phyloP scores from a whole-genome alignment of 2,888 invertebrate genomes.

The Aspidiotus rigidus region DNA sequence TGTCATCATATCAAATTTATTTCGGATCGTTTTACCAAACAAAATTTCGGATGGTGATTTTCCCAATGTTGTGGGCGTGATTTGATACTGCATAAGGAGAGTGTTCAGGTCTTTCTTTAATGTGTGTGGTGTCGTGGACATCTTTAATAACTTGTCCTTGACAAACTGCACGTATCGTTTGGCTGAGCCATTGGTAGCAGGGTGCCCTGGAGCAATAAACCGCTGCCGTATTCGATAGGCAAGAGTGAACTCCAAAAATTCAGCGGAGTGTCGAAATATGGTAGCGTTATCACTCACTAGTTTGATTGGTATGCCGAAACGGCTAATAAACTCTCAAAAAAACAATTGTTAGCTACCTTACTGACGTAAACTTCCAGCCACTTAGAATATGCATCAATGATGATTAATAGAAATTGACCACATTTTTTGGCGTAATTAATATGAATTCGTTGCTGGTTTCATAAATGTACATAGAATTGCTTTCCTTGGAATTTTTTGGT shows the following conservation, averaged over 20 bases:
- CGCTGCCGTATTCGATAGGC: too few relatives aligned
- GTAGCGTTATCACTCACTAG: conserved; percentile 24
- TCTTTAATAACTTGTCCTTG: not conserved
- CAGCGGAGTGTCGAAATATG: conserved; percentile 7
- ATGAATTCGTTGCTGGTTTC: too few relatives aligned
- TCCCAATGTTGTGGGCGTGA: conserved; percentile 35
- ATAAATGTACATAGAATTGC: too few relatives aligned
- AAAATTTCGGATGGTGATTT: conserved; percentile 35
- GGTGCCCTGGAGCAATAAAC: conserved; percentile 3
- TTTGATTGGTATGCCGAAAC: conserved; percentile 10
- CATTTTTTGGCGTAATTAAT: too few relatives aligned
- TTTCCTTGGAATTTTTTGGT: too few relatives aligned
- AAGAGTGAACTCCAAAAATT: not conserved
- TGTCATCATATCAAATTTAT: conserved; percentile 8
- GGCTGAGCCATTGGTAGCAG: conserved; percentile 8
- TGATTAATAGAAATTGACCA: too few relatives aligned
- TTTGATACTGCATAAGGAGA: conserved; percentile 35
- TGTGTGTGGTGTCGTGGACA: conserved; percentile 22
- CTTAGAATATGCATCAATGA: conserved; percentile 9
- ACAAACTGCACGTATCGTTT: conserved; percentile 4
- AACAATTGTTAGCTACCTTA: conserved; percentile 2
- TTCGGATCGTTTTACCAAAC: conserved; percentile 33
- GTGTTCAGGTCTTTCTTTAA: conserved; percentile 33
- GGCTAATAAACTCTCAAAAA: conserved; percentile 12
- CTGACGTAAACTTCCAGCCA: too few relatives aligned